Evolutionary conservation across 2,888 invertebrate genomes (phyloP).

Genomic region (Drosophila nr. perissopoda): DNA sequence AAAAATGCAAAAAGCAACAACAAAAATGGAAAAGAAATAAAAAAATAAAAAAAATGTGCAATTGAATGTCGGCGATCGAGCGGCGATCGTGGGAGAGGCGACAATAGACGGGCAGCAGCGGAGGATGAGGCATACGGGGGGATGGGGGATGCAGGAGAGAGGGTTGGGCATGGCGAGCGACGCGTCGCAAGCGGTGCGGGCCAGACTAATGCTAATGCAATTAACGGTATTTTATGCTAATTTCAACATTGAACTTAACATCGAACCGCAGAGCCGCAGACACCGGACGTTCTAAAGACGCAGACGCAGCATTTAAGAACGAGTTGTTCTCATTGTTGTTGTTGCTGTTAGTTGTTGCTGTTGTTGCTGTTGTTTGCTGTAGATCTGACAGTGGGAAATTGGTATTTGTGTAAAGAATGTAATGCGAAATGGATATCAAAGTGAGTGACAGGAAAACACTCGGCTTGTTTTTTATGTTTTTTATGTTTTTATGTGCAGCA

Average conservation of each 20-base stretch:
- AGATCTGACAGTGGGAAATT: constrained; percentile 54
- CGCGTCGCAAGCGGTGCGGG: constrained; percentile 16
- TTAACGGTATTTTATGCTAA: constrained; percentile 84
- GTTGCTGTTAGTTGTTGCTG: constrained; percentile 5
- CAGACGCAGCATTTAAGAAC: constrained; percentile 44
- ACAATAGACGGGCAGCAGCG: not conserved
- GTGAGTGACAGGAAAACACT: not conserved
- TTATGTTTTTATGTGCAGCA: not conserved
- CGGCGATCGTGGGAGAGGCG: constrained; percentile 51
- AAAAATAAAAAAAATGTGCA: constrained; percentile 39
- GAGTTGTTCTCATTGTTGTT: constrained; percentile 29
- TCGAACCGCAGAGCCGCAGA: constrained; percentile 55
- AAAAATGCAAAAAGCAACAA: constrained; percentile 27
- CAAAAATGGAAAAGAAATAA: constrained; percentile 2
- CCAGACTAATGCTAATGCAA: constrained; percentile 77
- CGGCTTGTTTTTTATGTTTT: not conserved
- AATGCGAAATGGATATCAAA: constrained; percentile 25
- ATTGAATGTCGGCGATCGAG: constrained; percentile 49
- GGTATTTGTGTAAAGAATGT: constrained; percentile 64
- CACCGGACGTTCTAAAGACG: constrained; percentile 60
- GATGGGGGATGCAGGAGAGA: not conserved
- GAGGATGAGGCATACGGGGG: not conserved
- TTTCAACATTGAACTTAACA: constrained; percentile 84
- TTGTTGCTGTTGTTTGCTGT: constrained; percentile 1
- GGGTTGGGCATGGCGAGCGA: not conserved